Percentiles rank a stretch among this genome's conserved stretches.
Evolutionary conservation across 2,113 vertebrate species (phyloP).

Genomic region (Monopterus albus): DNA sequence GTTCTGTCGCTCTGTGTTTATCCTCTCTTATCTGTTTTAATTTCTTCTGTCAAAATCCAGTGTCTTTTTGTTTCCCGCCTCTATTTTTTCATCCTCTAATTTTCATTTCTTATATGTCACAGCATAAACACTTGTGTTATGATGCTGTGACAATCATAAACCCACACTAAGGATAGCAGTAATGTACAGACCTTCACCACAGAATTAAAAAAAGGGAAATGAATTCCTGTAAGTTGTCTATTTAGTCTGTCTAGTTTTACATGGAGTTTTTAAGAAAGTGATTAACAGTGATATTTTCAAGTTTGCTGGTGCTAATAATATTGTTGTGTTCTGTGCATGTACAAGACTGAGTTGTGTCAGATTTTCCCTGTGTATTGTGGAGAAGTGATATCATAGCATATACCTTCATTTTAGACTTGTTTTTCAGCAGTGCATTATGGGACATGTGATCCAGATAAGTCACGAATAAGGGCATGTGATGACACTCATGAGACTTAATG

Average conservation of each 20-base stretch:
- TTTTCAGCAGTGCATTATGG: constrained; percentile 8
- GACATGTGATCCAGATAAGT: not conserved
- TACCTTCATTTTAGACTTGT: not conserved
- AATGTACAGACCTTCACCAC: not conserved
- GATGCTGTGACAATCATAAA: no score
- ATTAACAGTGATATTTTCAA: constrained; percentile 13
- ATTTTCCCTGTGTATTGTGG: not conserved
- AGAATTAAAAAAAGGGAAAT: not conserved
- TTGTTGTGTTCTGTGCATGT: not conserved
- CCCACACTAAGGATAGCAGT: no score
- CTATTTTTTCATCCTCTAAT: no score
- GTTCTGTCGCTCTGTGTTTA: not conserved
- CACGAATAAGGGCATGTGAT: not conserved
- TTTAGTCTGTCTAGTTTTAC: no score
- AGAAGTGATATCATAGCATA: not conserved
- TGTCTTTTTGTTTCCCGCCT: no score
- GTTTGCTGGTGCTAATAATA: not conserved
- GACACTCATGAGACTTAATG: no score
- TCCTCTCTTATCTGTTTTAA: no score
- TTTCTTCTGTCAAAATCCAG: no score
- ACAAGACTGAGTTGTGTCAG: constrained; percentile 3
- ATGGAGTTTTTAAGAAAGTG: no score
- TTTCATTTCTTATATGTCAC: no score
- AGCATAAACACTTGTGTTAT: no score
- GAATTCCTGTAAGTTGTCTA: not conserved